These are phyloP conservation scores for Hypselothyrea guttata DNA, from an alignment of 2,888 invertebrate species.

Conservation along the genomic window DNA sequence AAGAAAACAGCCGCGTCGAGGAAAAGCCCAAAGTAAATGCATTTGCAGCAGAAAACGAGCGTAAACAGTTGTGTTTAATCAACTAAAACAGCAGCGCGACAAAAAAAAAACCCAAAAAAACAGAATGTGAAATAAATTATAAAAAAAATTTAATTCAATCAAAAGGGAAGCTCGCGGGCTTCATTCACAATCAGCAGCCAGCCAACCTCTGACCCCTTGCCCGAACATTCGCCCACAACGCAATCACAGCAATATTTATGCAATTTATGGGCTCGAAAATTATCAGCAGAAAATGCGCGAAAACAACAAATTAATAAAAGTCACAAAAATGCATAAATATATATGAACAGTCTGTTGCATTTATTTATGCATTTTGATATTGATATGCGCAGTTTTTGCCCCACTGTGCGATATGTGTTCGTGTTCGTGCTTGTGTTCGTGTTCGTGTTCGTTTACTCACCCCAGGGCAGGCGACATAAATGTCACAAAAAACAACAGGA, in stretches of 20 bases:
- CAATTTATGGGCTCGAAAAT: slow-evolving; percentile 59
- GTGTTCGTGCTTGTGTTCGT: too few relatives aligned
- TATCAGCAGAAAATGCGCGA: slow-evolving; percentile 53
- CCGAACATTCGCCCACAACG: too few relatives aligned
- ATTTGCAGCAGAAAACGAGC: slow-evolving; percentile 12
- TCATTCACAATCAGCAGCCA: slow-evolving; percentile 21
- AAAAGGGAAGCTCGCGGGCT: slow-evolving; percentile 23
- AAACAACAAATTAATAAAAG: slow-evolving; percentile 51
- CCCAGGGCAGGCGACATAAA: slow-evolving; percentile 51
- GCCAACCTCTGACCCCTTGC: slow-evolving; percentile 3
- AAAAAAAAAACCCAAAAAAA: slow-evolving; percentile 11
- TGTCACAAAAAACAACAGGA: slow-evolving; percentile 33
- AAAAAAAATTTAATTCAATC: slow-evolving; percentile 41
- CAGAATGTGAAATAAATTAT: too few relatives aligned
- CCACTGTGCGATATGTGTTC: slow-evolving; percentile 4
- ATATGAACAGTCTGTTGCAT: slow-evolving; percentile 1
- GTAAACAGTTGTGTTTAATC: slow-evolving; percentile 70
- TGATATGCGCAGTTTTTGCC: neutral
- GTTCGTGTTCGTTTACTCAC: slow-evolving; percentile 30
- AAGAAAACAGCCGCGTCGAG: slow-evolving; percentile 39
- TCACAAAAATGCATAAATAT: slow-evolving; percentile 10
- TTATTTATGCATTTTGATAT: neutral
- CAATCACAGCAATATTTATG: slow-evolving; percentile 37
- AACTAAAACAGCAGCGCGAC: slow-evolving; percentile 57
- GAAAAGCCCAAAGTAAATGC: slow-evolving; percentile 17